Evolutionary conservation across 2,888 invertebrate species (phyloP).

Genomic region (Dendrolimus pini): DNA sequence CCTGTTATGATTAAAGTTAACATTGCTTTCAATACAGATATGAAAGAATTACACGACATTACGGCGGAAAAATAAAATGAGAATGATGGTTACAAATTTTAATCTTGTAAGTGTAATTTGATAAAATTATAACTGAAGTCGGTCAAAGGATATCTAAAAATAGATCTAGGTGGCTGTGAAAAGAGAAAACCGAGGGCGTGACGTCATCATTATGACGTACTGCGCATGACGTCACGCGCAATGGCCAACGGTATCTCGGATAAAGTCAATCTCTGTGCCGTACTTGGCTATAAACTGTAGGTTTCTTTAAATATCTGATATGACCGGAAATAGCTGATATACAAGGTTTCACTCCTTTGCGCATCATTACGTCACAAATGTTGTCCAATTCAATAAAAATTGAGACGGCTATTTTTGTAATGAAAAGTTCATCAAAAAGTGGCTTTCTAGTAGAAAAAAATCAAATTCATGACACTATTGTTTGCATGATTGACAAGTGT

Average conservation of each 20-base stretch:
- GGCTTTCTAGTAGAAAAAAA: too few species aligned
- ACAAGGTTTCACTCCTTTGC: too few species aligned
- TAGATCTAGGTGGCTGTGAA: neutral
- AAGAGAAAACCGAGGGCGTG: conserved; percentile 11
- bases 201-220: conserved; percentile 41
- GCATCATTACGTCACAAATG: too few species aligned
- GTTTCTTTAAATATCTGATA: conserved; percentile 7
- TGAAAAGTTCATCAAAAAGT: too few species aligned
- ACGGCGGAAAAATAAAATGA: neutral
- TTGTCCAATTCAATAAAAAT: too few species aligned
- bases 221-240: conserved; percentile 45
- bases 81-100: neutral
- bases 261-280: neutral
- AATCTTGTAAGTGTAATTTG: neutral
- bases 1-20: too few species aligned
- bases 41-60: neutral
- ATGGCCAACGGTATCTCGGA: conserved; percentile 2
- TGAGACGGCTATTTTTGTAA: too few species aligned
- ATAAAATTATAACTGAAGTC: conserved; percentile 1
- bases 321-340: too few species aligned
- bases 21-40: too few species aligned
- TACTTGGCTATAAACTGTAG: conserved; percentile 1
- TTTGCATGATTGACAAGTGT: too few species aligned
- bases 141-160: neutral
- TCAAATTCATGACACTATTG: too few species aligned